Percentiles rank a stretch among this genome's conserved stretches.
Conservation (phyloP, 2,113 vertebrate species). For the Mustela lutreola region DNA sequence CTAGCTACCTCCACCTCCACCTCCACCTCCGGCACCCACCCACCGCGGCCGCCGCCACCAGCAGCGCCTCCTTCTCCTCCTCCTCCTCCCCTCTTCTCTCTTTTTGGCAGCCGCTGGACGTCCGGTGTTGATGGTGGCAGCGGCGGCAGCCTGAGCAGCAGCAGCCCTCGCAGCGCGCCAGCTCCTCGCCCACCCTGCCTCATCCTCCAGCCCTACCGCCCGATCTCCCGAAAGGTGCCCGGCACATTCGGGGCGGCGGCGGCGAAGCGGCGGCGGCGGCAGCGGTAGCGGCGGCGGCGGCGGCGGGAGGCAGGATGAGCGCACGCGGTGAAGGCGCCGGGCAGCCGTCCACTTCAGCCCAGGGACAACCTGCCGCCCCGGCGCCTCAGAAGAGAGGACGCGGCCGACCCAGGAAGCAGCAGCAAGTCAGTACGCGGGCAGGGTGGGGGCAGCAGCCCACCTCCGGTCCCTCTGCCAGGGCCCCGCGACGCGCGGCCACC, state of each 20-base stretch:
- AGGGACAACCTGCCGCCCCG: slow-evolving; percentile 93
- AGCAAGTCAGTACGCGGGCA: slow-evolving; percentile 92
- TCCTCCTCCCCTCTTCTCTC: slow-evolving; percentile 85
- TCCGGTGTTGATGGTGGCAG: slow-evolving; percentile 91
- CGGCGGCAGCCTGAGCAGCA: slow-evolving; percentile 86
- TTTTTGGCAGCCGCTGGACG: slow-evolving; percentile 92
- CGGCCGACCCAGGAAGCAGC: slow-evolving; percentile 96
- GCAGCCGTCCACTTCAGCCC: slow-evolving; percentile 92
- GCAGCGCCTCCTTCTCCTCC: slow-evolving; percentile 84
- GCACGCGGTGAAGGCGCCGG: slow-evolving; percentile 94
- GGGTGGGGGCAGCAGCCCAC: slow-evolving; percentile 56
- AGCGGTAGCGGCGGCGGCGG: slow-evolving; percentile 50
- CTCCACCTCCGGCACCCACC: slow-evolving; percentile 77
- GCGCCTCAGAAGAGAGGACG: slow-evolving; percentile 95
- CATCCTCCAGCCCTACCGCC: slow-evolving; percentile 23
- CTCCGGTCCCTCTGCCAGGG: background rate
- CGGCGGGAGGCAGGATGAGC: slow-evolving; percentile 92
- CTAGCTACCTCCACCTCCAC: slow-evolving; percentile 78
- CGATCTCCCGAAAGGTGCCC: slow-evolving; percentile 72
- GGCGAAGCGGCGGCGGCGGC: slow-evolving; percentile 79
- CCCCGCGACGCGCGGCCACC: background rate
- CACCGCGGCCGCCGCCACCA: slow-evolving; percentile 75
- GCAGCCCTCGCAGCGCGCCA: slow-evolving; percentile 70
- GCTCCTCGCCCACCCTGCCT: slow-evolving; percentile 54
- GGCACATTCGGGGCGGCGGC: slow-evolving; percentile 59